Base-by-base conservation (phyloP, 2,113 vertebrate species). In the Fulmarus glacialis region DNA sequence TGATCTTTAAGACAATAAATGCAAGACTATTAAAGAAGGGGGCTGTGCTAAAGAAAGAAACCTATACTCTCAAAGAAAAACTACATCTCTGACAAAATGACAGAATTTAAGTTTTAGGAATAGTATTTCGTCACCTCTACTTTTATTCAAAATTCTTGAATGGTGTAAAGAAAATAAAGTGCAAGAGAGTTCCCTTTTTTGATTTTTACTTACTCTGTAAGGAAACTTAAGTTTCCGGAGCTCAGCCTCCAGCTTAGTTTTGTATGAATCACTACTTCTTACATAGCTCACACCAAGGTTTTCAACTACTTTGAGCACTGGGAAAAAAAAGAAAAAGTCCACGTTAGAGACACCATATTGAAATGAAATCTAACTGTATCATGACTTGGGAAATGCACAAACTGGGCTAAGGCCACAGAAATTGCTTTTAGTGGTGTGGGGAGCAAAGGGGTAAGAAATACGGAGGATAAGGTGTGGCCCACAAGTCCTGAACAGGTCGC, bases 271-370 rank as follows among this genome's bases (percentile, higher is more conserved):
- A 7, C 85, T 94, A 40, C 19, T 27, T 97, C 98, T 99, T 74
- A 98, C 40, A 34, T 97, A 96, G 96, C 98, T 99, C 89, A 99
- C 98, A 27, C 99, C 99, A 53, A 99, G 96, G 97, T 98, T 99
- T 96, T 99, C 99, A 83, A 99, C 82, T 6, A 98, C 90, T 98
- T 99, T 99, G 89, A 99, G 98, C 90, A 99, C 99, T 99, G 78
- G 23, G 79, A 72, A 70, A 15, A 11, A 74, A 67, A 47, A 62
- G 3, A 70, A 30, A 5, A 23, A n/a, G 53, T 32, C 26, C 32
- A 5, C 2, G 5, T 96, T 53, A 91, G 58, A 68, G 32, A 60
- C n/a, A 87, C 66, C 11, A 84, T 11, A 42, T 18, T 32, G 24
- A 92, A 86, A 85, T 74, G 19, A 43, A 66, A 88, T 67, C 7